These are phyloP conservation scores for Phorcus lineatus DNA, from an alignment of 2,888 invertebrate genomes.

Conservation along the genomic window DNA sequence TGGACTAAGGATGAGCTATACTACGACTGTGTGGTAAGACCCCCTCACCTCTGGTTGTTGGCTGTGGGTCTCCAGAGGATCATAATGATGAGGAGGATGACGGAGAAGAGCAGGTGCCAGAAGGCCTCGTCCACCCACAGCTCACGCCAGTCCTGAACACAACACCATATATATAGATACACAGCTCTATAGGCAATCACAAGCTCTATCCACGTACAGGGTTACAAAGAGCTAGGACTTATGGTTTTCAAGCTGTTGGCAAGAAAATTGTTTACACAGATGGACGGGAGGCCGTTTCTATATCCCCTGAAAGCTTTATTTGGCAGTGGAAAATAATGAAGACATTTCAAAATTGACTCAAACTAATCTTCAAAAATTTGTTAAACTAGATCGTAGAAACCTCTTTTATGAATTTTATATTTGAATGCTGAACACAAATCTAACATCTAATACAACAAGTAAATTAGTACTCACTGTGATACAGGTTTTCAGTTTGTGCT, in stretches of 20 bases:
- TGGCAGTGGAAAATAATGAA: neutral
- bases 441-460: neutral
- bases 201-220: too few species aligned
- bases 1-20: too few species aligned
- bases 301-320: too few species aligned
- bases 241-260: too few species aligned
- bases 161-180: neutral
- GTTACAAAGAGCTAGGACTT: too few species aligned
- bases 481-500: constrained; percentile 84
- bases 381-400: too few species aligned
- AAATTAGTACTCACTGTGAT: constrained; percentile 81
- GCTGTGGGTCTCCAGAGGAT: constrained; percentile 95
- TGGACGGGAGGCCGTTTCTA: too few species aligned
- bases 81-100: constrained; percentile 92
- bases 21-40: too few species aligned
- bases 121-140: constrained; percentile 94
- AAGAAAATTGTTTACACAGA: neutral
- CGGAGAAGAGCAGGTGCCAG: constrained; percentile 94
- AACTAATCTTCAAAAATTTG: too few species aligned
- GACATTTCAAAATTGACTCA: neutral
- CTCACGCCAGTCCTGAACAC: constrained; percentile 84
- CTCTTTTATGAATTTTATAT: neutral
- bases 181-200: neutral
- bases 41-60: constrained; percentile 89
- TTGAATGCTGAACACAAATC: neutral